These are phyloP conservation scores for Amazonetta brasiliensis DNA, from an alignment of 2,797 vertebrate genomes.

Conservation along the genomic window DNA sequence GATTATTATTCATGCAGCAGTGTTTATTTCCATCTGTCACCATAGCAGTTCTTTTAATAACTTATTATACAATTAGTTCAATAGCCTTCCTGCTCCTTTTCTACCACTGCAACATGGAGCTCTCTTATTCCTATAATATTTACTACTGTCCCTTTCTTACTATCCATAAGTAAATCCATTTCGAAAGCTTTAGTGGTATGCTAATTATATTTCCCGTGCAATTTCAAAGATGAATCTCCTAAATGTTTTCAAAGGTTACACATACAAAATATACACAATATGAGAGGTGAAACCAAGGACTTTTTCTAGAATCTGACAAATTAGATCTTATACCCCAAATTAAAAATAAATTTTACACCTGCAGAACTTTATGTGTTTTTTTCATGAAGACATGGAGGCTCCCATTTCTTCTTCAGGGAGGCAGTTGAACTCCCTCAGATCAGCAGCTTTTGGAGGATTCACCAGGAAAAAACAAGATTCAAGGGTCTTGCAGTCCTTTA, in stretches of 20 bases:
- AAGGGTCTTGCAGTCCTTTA: neutral
- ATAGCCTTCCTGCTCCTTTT: conserved; percentile 51
- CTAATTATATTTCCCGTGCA: neutral
- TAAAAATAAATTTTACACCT: neutral
- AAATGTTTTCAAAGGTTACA: neutral
- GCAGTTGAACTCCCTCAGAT: neutral
- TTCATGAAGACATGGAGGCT: neutral
- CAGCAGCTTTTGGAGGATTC: neutral
- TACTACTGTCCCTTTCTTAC: neutral
- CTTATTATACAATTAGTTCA: conserved; percentile 69
- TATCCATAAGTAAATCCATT: neutral
- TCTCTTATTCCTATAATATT: neutral
- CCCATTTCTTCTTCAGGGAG: neutral
- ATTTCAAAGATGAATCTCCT: neutral
- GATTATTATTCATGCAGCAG: conserved; percentile 73
- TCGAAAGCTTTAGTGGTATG: neutral
- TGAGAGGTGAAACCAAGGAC: neutral
- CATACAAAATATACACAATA: neutral
- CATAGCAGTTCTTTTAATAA: conserved; percentile 68
- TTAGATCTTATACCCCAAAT: neutral
- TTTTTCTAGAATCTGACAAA: neutral
- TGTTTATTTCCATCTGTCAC: conserved; percentile 76
- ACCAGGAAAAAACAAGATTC: neutral
- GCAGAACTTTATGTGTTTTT: neutral
- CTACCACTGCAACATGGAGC: neutral